Base-by-base conservation (phyloP, 1,140 invertebrate genomes). In the Pteromalus puparum region DNA sequence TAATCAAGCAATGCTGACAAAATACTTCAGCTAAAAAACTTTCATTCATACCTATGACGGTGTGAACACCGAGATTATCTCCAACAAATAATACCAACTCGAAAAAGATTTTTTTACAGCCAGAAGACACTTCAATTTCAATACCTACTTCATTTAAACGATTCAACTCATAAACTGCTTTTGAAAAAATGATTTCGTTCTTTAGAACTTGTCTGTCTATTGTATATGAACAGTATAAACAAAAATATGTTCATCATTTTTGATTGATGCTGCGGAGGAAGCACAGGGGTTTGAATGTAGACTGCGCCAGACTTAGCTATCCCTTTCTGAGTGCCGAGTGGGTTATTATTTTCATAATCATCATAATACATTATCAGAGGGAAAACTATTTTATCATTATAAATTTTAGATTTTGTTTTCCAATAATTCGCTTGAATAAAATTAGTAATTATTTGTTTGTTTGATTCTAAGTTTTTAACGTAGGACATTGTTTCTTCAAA, bases 41-140 rank as follows among this genome's bases (percentile, higher is more conserved):
- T 46, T 28, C 82, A 67, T 13, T 67, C 24, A 87, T 86, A 28
- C 86, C 87, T 68, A 87, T 65, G 2, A 88, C 76, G 15, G 68
- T 68, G 79, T 87, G 65, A 1, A 87, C 67, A 34, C 77, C 85
- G 13, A 74, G 26, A 42, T 75, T 75, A 24, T 75, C 65, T 7
- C 65, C 65, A 6, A 67, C 65, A 6, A 67, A 67, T 15, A 67
- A n/a, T 21, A 65, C 53, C n/a, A 86, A 83, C 10, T 26, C 78
- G 83, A 87, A 87, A 46, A 79, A 72, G 18, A 87, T n/a, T 15
- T 26, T 83, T 26, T 12, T 34, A 38, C 67, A 2, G 1, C 70
- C n/a, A 30, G 15, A 26, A 18, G 34, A 4, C 42, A 38, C 2
- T 2, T 24, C 15, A 34, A 74, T 42, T 21, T 74, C 34, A 10